phyloP scores from a whole-genome alignment of 2,113 vertebrate genomes.

The Dicaeum eximium region DNA sequence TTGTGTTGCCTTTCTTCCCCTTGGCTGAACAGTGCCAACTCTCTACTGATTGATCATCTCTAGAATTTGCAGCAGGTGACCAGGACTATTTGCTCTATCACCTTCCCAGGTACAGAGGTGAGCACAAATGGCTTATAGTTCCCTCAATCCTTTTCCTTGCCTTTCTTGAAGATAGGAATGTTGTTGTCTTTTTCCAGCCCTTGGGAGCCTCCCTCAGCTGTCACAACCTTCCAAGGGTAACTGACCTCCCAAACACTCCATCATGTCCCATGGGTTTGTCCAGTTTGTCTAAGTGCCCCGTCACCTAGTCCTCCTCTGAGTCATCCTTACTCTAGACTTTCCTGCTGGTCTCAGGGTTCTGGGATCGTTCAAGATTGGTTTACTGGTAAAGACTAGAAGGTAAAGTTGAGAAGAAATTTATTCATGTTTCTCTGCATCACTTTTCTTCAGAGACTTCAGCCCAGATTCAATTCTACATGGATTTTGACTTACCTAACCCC shows the following conservation, averaged over 20 bases:
- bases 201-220: not conserved
- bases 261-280: not conserved
- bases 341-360: not conserved
- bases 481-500: not conserved
- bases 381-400: not conserved
- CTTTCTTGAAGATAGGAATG: not conserved
- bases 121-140: not conserved
- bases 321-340: not conserved
- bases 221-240: not conserved
- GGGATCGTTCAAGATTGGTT: not conserved
- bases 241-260: not conserved
- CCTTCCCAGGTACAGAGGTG: not conserved
- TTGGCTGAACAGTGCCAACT: not conserved
- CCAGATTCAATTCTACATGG: not conserved
- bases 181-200: not conserved
- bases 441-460: not conserved
- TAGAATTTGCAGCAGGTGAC: not conserved
- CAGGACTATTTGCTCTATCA: not conserved
- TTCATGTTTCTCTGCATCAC: not conserved
- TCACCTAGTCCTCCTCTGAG: not conserved
- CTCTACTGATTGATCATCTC: not conserved
- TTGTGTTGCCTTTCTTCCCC: not conserved
- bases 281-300: not conserved
- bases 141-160: not conserved
- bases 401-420: not conserved